phyloP scores from a whole-genome alignment of 2,888 invertebrate genomes.

The Drosophila nigritarsus region DNA sequence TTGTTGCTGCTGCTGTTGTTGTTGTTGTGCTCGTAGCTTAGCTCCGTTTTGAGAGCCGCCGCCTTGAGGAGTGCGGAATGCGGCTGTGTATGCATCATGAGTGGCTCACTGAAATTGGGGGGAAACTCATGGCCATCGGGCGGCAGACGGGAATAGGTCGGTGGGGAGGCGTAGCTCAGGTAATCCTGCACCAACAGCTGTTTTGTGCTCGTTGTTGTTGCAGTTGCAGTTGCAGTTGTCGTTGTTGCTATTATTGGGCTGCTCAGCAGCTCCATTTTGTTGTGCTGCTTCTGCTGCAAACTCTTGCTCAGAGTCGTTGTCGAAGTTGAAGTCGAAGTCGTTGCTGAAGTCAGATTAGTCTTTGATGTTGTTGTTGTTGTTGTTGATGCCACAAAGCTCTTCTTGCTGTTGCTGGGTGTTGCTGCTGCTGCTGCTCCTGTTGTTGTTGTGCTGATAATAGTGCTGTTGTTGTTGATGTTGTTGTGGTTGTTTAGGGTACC shows the following conservation, averaged over 20 bases:
- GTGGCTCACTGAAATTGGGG: constrained; percentile 85
- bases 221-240: constrained; percentile 64
- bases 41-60: constrained; percentile 38
- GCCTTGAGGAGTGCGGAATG: constrained; percentile 55
- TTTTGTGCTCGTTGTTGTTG: constrained; percentile 68
- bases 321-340: constrained; percentile 19
- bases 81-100: constrained; percentile 81
- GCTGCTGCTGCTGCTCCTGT: constrained; percentile 28
- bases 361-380: constrained; percentile 7
- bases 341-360: constrained; percentile 1
- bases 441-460: constrained; percentile 34
- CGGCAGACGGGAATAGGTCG: constrained; percentile 85
- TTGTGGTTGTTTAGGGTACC: constrained; percentile 69
- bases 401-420: constrained; percentile 30
- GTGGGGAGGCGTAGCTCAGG: constrained; percentile 82
- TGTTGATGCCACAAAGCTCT: constrained; percentile 16
- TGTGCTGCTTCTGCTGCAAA: constrained; percentile 48
- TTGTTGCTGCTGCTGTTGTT: constrained; percentile 39
- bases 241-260: constrained; percentile 65
- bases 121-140: constrained; percentile 85
- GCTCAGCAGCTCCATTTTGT: constrained; percentile 83
- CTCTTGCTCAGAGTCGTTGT: constrained; percentile 36
- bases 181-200: constrained; percentile 84
- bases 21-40: constrained; percentile 55
- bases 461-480: constrained; percentile 53